These are phyloP conservation scores for Theretra japonica DNA, from an alignment of 2,888 invertebrate genomes.

Conservation along the genomic window DNA sequence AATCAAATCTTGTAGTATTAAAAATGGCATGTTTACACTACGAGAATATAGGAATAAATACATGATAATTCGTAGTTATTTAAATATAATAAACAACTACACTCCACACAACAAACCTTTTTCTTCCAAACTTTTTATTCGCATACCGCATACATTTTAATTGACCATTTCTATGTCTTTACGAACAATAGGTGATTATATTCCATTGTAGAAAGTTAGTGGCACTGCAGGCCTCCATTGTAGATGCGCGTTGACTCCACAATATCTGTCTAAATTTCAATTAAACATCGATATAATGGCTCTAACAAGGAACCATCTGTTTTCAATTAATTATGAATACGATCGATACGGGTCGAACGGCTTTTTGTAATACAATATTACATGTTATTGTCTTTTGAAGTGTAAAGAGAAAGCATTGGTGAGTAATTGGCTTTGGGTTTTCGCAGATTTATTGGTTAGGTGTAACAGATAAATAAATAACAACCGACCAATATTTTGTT, in stretches of 20 bases:
- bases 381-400: slow-evolving; percentile 7
- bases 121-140: slow-evolving; percentile 38
- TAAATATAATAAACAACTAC: slow-evolving; percentile 10
- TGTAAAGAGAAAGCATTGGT: slow-evolving; percentile 15
- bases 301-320: slow-evolving; percentile 82
- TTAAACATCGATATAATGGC: slow-evolving; percentile 72
- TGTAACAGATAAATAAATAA: not conserved
- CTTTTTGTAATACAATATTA: slow-evolving; percentile 7
- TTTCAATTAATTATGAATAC: slow-evolving; percentile 77
- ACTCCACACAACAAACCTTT: slow-evolving; percentile 31
- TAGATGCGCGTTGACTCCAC: slow-evolving; percentile 65
- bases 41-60: too few relatives aligned
- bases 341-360: slow-evolving; percentile 20
- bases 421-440: not conserved
- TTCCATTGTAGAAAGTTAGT: slow-evolving; percentile 73
- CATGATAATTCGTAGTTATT: too few relatives aligned
- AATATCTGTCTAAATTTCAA: slow-evolving; percentile 72
- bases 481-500: too few relatives aligned
- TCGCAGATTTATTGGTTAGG: not conserved
- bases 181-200: slow-evolving; percentile 82
- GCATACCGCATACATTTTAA: slow-evolving; percentile 56
- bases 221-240: slow-evolving; percentile 77
- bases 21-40: too few relatives aligned
- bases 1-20: too few relatives aligned
- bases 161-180: slow-evolving; percentile 68